These are phyloP conservation scores for Hemitrygon akajei DNA, from an alignment of 2,797 vertebrate species.

Conservation along the genomic window DNA sequence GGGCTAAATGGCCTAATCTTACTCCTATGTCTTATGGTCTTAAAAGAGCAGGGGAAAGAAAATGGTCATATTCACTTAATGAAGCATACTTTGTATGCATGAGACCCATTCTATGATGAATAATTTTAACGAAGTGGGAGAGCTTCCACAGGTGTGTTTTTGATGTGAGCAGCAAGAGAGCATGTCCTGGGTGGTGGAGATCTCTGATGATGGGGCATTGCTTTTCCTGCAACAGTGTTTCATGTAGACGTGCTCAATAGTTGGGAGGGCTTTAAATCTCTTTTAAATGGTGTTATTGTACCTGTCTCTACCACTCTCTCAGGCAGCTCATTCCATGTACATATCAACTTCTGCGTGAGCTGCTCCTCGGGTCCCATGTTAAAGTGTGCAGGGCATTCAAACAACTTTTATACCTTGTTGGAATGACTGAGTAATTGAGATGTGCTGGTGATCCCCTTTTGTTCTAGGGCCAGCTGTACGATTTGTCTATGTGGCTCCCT, in stretches of 20 bases:
- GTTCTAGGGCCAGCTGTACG: background rate
- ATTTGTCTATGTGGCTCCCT: background rate
- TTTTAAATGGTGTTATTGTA: no score
- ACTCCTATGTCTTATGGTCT: no score
- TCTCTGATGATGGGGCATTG: no score
- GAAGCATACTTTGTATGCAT: background rate
- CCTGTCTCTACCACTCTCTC: no score
- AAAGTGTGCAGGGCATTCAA: background rate
- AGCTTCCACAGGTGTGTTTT: background rate
- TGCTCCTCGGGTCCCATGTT: background rate
- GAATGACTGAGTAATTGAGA: background rate
- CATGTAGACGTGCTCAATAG: no score
- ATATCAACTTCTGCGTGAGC: no score
- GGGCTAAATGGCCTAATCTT: no score
- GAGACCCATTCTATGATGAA: background rate
- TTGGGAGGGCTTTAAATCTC: no score
- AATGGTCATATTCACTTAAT: background rate
- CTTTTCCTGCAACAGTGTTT: no score
- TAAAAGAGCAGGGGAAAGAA: background rate
- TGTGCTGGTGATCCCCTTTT: background rate
- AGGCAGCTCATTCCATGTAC: no score
- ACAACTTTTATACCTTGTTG: background rate
- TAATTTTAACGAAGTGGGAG: background rate
- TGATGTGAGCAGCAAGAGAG: no score
- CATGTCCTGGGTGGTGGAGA: no score